phyloP scores from a whole-genome alignment of 2,113 vertebrate species.

The Microtus pennsylvanicus region DNA sequence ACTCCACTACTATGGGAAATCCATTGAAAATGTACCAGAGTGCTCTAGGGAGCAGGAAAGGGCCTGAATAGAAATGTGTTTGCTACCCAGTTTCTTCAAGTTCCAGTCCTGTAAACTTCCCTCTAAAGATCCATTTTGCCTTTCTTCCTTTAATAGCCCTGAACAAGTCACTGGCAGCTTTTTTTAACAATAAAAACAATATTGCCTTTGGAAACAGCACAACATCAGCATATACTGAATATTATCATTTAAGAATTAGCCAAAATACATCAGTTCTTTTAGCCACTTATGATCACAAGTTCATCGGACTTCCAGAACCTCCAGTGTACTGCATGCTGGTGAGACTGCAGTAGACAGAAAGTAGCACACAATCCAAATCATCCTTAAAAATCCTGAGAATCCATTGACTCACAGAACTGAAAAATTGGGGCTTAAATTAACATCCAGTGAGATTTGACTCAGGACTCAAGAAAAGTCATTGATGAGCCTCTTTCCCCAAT shows the following conservation, averaged over 20 bases:
- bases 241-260: slow-evolving; percentile 53
- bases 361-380: slow-evolving; percentile 12
- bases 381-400: slow-evolving; percentile 22
- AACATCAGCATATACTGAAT: slow-evolving; percentile 18
- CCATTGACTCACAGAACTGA: slow-evolving; percentile 20
- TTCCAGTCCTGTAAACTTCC: neutral
- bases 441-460: neutral
- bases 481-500: neutral
- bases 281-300: slow-evolving; percentile 35
- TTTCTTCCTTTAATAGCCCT: slow-evolving; percentile 56
- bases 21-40: slow-evolving; percentile 50
- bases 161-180: slow-evolving; percentile 33
- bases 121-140: slow-evolving; percentile 51
- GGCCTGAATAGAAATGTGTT: slow-evolving; percentile 47
- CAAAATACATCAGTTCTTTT: slow-evolving; percentile 22
- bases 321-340: slow-evolving; percentile 20
- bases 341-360: neutral
- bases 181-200: slow-evolving; percentile 48
- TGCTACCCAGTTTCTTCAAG: slow-evolving; percentile 33
- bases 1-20: neutral
- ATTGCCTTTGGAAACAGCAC: slow-evolving; percentile 48
- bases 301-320: neutral
- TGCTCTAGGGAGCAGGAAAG: slow-evolving; percentile 23
- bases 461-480: neutral
- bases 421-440: neutral